Evolutionary conservation across 2,888 invertebrate species (phyloP).

Genomic region (Octodonta nipae): DNA sequence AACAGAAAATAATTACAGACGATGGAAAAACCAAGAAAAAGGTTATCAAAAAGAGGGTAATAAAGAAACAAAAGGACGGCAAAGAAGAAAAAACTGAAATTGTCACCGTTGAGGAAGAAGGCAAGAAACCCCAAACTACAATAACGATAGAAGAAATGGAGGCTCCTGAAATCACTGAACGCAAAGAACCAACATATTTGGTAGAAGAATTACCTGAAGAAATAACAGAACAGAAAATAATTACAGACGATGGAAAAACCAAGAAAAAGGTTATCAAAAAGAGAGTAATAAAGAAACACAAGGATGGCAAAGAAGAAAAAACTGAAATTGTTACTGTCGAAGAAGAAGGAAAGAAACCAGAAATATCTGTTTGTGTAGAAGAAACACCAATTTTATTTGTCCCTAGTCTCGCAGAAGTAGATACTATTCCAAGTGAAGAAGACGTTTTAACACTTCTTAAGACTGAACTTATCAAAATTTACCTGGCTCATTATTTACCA

Average conservation of each 20-base stretch:
- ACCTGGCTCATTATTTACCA: constrained; percentile 22
- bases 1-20: constrained; percentile 19
- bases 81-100: constrained; percentile 23
- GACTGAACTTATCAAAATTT: constrained; percentile 27
- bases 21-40: constrained; percentile 21
- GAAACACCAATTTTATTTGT: constrained; percentile 26
- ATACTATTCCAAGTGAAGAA: constrained; percentile 17
- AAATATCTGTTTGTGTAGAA: too few relatives aligned
- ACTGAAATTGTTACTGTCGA: constrained; percentile 28
- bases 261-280: constrained; percentile 12
- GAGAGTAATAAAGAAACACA: constrained; percentile 31
- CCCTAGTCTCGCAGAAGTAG: constrained; percentile 28
- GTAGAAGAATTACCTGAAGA: constrained; percentile 15
- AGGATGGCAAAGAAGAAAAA: constrained; percentile 26
- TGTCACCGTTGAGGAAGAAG: constrained; percentile 21
- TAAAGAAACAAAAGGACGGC: constrained; percentile 28
- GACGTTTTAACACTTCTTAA: constrained; percentile 26
- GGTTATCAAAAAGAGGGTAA: constrained; percentile 27
- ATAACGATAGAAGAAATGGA: constrained; percentile 30
- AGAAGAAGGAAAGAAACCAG: constrained; percentile 19
- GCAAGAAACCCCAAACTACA: constrained; percentile 24
- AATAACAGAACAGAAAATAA: constrained; percentile 6
- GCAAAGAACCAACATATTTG: constrained; percentile 23
- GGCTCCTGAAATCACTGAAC: constrained; percentile 17
- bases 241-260: constrained; percentile 17